Conservation (phyloP, 2,797 vertebrate species). For the Platyrinchus mystaceus region DNA sequence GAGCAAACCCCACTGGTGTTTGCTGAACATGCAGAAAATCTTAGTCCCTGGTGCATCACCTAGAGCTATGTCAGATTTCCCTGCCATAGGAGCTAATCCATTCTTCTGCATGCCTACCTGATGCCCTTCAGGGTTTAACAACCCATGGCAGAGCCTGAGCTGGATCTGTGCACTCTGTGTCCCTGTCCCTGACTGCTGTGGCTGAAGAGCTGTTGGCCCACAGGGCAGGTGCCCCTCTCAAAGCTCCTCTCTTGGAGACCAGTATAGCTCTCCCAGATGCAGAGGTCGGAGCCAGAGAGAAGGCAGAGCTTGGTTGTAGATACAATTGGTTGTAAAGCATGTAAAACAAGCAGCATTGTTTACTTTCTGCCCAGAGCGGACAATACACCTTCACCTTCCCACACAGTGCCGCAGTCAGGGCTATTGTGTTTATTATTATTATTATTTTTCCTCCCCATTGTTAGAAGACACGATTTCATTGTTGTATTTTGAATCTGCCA, state of each 20-base stretch:
- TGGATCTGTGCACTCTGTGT: neutral
- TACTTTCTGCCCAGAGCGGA: neutral
- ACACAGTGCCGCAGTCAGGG: accelerated
- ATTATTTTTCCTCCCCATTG: neutral
- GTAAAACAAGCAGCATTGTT: neutral
- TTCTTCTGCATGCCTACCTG: neutral
- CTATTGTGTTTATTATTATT: neutral
- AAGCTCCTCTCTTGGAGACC: neutral
- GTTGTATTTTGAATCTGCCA: neutral
- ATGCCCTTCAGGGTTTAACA: neutral
- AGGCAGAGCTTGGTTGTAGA: neutral
- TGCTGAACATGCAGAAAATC: neutral
- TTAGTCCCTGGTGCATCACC: neutral
- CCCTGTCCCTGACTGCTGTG: neutral
- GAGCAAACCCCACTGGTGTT: neutral
- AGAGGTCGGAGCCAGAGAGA: neutral
- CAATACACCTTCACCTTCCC: neutral
- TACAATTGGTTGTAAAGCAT: neutral
- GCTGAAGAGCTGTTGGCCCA: neutral
- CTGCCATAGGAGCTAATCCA: neutral
- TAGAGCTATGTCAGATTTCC: neutral
- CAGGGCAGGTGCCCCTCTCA: accelerated
- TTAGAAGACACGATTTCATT: neutral
- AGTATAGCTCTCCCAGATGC: neutral
- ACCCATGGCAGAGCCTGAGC: neutral